Conservation (phyloP, 2,797 vertebrate species). For the Enteromius viviparus region DNA sequence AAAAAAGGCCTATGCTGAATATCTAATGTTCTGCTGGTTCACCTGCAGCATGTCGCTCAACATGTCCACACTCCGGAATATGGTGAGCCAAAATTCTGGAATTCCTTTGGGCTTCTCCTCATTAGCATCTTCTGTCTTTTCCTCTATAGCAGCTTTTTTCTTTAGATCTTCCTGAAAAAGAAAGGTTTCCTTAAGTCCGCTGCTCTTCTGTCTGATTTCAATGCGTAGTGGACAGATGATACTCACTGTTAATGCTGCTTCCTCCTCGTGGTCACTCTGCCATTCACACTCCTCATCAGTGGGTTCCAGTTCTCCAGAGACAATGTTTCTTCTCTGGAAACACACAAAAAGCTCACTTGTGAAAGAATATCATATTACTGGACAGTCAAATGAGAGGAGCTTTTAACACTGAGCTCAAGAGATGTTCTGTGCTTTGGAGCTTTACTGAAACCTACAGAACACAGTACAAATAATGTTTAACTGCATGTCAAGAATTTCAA, state of each 20-base stretch:
- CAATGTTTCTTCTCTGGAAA: conserved; percentile 87
- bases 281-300: conserved; percentile 94
- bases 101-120: conserved; percentile 89
- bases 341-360: conserved; percentile 2
- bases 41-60: conserved; percentile 93
- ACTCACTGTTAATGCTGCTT: conserved; percentile 92
- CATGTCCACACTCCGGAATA: conserved; percentile 97
- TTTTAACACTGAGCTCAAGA: not conserved
- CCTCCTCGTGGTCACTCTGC: conserved; percentile 93
- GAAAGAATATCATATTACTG: not conserved
- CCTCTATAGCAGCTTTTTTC: conserved; percentile 88
- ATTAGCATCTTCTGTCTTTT: conserved; percentile 74
- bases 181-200: not conserved
- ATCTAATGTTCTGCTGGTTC: conserved; percentile 19
- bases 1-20: conserved; percentile 1
- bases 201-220: conserved; percentile 6
- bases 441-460: not conserved
- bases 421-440: not conserved
- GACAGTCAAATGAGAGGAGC: not conserved
- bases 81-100: conserved; percentile 97
- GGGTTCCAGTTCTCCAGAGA: conserved; percentile 88
- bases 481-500: not conserved
- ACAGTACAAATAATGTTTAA: not conserved
- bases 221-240: conserved; percentile 15
- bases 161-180: conserved; percentile 86